phyloP scores from a whole-genome alignment of 1,140 invertebrate genomes.

The Palaemon carinicauda region DNA sequence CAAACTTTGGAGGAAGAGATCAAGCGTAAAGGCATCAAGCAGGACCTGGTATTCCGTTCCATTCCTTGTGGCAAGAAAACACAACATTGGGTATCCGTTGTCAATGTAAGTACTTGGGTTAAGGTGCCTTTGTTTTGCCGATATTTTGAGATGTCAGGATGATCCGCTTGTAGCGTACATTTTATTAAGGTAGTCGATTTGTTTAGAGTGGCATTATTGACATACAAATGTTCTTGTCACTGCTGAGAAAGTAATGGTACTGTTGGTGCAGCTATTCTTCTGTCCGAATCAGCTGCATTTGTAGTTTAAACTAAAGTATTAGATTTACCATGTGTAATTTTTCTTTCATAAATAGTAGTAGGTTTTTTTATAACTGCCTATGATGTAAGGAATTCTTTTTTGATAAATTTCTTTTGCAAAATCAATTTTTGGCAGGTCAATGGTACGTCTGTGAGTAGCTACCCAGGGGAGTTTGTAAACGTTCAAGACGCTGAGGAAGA shows the following conservation, averaged over 20 bases:
- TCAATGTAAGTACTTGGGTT: background rate
- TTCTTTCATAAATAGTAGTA: background rate
- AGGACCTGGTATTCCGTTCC: background rate
- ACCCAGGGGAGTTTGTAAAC: background rate
- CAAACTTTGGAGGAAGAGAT: conserved; percentile 11
- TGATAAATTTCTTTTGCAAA: background rate
- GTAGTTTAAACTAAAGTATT: too few relatives aligned
- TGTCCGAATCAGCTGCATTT: too few relatives aligned
- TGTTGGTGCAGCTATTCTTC: too few relatives aligned
- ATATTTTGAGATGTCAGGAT: too few relatives aligned
- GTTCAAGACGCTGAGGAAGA: conserved; percentile 19
- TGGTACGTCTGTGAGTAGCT: conserved; percentile 4
- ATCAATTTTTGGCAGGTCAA: background rate
- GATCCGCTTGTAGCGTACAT: background rate
- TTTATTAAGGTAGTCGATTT: background rate
- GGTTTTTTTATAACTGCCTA: too few relatives aligned
- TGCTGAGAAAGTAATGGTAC: too few relatives aligned
- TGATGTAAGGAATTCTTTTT: background rate
- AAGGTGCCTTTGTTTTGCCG: too few relatives aligned
- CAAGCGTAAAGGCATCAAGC: background rate
- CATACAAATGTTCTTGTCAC: too few relatives aligned
- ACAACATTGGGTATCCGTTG: background rate
- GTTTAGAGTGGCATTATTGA: background rate
- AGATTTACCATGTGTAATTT: background rate
- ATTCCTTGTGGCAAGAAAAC: conserved; percentile 14